A percentile compares a stretch with the other conserved stretches of the same genome.
Conservation (phyloP, 2,797 vertebrate species). For the Orientallactaga sibirica region DNA sequence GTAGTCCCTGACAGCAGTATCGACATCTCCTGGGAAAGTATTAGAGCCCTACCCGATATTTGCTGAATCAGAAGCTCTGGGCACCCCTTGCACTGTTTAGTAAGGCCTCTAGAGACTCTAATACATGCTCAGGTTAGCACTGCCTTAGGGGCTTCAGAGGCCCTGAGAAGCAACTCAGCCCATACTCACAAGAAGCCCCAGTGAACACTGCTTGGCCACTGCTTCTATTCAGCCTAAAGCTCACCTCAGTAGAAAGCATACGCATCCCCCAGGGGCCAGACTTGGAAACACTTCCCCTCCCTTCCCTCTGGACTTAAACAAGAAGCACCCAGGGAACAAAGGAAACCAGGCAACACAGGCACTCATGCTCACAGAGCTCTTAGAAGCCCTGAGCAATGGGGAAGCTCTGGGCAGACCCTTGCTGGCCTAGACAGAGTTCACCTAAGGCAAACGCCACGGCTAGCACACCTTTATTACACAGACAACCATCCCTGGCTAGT, state of each 20-base stretch:
- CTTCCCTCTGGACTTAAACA: constrained; percentile 37
- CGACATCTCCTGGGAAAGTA: not conserved
- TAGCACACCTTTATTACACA: not conserved
- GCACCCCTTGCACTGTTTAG: not conserved
- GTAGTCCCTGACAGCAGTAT: not conserved
- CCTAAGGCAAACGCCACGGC: not conserved
- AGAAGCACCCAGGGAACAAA: constrained; percentile 61
- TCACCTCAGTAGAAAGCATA: not conserved
- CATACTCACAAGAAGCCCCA: not conserved
- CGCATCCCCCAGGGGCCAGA: constrained; percentile 34
- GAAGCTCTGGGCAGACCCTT: not conserved
- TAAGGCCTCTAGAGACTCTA: not conserved
- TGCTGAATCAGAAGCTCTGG: not conserved
- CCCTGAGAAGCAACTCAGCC: not conserved
- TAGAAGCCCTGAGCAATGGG: not conserved
- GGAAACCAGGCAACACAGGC: constrained; percentile 19
- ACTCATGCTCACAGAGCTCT: not conserved
- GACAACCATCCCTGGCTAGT: not conserved
- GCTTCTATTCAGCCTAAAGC: not conserved
- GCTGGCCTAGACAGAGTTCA: constrained; percentile 7
- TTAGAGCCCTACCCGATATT: not conserved
- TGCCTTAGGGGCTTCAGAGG: not conserved
- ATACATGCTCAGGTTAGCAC: not conserved
- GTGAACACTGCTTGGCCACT: not conserved
- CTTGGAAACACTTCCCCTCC: constrained; percentile 11